These are phyloP conservation scores for Salticus scenicus DNA, from an alignment of 2,888 invertebrate species.

Conservation along the genomic window DNA sequence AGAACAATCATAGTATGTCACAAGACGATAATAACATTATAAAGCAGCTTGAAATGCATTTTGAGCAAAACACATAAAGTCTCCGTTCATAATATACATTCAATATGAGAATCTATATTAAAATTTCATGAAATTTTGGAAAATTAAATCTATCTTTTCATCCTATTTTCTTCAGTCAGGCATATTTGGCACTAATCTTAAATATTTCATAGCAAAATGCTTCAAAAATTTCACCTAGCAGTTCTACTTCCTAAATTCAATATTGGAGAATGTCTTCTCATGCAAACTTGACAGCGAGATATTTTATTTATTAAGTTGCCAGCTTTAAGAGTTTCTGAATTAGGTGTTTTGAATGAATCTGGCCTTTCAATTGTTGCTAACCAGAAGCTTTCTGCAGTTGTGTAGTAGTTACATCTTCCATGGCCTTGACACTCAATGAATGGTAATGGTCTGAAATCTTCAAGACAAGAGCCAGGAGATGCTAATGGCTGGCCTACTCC, in stretches of 20 bases:
- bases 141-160: too few species aligned
- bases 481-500: slow-evolving; percentile 94
- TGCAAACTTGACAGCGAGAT: slow-evolving; percentile 72
- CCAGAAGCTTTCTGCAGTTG: slow-evolving; percentile 96
- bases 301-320: slow-evolving; percentile 69
- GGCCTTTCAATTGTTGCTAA: slow-evolving; percentile 88
- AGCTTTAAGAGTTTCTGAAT: slow-evolving; percentile 70
- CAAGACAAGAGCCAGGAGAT: slow-evolving; percentile 96
- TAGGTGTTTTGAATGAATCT: slow-evolving; percentile 80
- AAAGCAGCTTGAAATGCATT: too few species aligned
- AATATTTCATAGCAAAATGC: too few species aligned
- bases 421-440: slow-evolving; percentile 97
- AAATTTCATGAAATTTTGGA: not conserved
- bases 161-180: not conserved
- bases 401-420: slow-evolving; percentile 95
- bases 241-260: slow-evolving; percentile 35
- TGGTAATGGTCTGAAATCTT: slow-evolving; percentile 93
- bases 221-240: slow-evolving; percentile 13
- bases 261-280: slow-evolving; percentile 55
- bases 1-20: too few species aligned
- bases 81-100: too few species aligned
- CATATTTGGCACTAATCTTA: not conserved
- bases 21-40: too few species aligned
- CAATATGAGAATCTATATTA: not conserved
- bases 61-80: too few species aligned